phyloP scores from a whole-genome alignment of 2,797 vertebrate genomes.

The Anisognathus igniventris region DNA sequence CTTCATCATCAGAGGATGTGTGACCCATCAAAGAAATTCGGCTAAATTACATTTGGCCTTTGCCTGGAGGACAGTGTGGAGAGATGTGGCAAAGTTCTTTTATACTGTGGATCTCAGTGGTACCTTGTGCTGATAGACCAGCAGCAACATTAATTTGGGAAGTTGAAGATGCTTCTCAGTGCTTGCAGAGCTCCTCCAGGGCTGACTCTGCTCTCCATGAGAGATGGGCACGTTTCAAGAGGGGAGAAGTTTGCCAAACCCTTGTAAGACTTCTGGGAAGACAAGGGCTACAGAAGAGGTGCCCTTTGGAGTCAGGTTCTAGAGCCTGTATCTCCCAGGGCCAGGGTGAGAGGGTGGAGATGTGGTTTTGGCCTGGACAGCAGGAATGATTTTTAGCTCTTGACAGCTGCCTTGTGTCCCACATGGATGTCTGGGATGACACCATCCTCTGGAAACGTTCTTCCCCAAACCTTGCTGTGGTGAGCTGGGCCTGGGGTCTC shows the following conservation, averaged over 20 bases:
- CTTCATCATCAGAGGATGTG: neutral
- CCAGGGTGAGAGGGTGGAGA: neutral
- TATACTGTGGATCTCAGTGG: neutral
- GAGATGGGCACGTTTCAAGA: rapidly evolving
- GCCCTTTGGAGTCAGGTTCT: neutral
- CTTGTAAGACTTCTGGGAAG: neutral
- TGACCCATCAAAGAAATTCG: neutral
- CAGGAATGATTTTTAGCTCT: neutral
- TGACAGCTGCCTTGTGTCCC: neutral
- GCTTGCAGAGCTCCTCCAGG: neutral
- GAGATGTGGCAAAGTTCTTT: neutral
- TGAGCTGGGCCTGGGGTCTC: neutral
- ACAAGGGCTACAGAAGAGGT: neutral
- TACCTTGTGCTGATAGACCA: neutral
- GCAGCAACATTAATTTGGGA: neutral
- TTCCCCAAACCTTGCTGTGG: neutral
- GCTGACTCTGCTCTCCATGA: neutral
- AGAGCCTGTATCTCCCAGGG: neutral
- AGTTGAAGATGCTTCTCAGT: neutral
- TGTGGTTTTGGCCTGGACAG: neutral
- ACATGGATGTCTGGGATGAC: rapidly evolving
- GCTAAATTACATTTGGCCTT: neutral
- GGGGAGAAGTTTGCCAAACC: neutral
- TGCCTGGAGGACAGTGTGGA: neutral
- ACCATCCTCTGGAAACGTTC: neutral